phyloP scores from a whole-genome alignment of 2,888 invertebrate species.

The Drosophila greeni region DNA sequence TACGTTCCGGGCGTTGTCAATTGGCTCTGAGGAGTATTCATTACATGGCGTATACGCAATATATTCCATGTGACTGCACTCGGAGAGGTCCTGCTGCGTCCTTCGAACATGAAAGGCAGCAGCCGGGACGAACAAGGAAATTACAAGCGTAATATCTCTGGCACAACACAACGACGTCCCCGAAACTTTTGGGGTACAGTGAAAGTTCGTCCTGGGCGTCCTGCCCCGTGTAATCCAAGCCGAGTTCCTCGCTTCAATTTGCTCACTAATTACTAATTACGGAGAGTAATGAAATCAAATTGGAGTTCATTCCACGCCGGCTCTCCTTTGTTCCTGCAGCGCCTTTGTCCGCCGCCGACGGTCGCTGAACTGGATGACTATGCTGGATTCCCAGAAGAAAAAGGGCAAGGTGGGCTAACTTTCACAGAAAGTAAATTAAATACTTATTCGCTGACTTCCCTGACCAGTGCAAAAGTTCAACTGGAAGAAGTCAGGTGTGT shows the following conservation, averaged over 20 bases:
- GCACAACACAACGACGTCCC: constrained; percentile 10
- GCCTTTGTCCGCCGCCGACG: constrained; percentile 6
- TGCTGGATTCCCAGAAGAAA: background rate
- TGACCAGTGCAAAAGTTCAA: background rate
- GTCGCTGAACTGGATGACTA: constrained; percentile 9
- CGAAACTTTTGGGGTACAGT: constrained; percentile 34
- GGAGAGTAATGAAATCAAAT: constrained; percentile 31
- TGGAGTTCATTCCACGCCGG: constrained; percentile 15
- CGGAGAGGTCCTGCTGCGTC: background rate
- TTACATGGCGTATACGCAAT: constrained; percentile 68
- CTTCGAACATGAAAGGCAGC: constrained; percentile 28
- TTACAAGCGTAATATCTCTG: constrained; percentile 52
- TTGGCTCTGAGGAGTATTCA: constrained; percentile 57
- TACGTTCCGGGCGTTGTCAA: constrained; percentile 52
- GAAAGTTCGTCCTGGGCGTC: constrained; percentile 11
- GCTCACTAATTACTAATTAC: constrained; percentile 38
- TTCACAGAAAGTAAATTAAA: constrained; percentile 1
- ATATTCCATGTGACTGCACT: constrained; percentile 40
- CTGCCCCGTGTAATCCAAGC: background rate
- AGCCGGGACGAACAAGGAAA: constrained; percentile 40
- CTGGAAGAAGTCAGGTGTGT: background rate
- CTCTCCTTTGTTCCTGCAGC: constrained; percentile 21
- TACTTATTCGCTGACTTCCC: constrained; percentile 1
- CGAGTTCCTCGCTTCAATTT: constrained; percentile 25
- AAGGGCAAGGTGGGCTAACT: background rate